These are phyloP conservation scores for Ophion obscuratus DNA, from an alignment of 2,888 invertebrate species.

Conservation along the genomic window DNA sequence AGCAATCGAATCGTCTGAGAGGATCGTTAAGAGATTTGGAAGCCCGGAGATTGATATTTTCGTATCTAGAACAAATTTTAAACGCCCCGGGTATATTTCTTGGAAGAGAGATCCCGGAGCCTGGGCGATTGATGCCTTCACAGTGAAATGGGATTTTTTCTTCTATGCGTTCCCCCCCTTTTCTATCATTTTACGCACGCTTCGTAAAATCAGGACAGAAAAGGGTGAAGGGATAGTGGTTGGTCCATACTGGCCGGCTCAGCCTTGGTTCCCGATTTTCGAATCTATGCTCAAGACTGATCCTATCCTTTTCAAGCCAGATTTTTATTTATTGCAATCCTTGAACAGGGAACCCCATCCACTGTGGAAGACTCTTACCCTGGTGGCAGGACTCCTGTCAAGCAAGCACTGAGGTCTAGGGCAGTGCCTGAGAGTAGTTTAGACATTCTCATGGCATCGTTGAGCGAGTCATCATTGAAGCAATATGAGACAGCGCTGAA, in stretches of 20 bases:
- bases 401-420: too few species aligned
- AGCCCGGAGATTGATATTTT: slow-evolving; percentile 47
- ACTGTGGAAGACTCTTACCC: slow-evolving; percentile 2
- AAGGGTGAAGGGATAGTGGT: slow-evolving; percentile 45
- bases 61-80: slow-evolving; percentile 34
- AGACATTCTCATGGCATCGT: too few species aligned
- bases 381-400: too few species aligned
- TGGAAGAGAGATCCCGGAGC: slow-evolving; percentile 47
- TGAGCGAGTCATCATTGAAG: too few species aligned
- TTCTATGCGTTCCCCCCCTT: too few species aligned
- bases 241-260: slow-evolving; percentile 44
- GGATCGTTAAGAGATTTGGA: slow-evolving; percentile 34
- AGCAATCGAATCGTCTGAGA: slow-evolving; percentile 4
- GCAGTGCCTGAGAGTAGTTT: too few species aligned
- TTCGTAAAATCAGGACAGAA: slow-evolving; percentile 40
- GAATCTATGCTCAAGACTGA: slow-evolving; percentile 18
- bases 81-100: slow-evolving; percentile 32
- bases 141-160: too few species aligned
- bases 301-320: slow-evolving; percentile 34
- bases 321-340: slow-evolving; percentile 33
- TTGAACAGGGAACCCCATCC: slow-evolving; percentile 35
- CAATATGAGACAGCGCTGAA: too few species aligned
- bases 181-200: too few species aligned
- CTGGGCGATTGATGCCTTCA: too few species aligned
- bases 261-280: slow-evolving; percentile 57